Base-by-base conservation (phyloP, 2,888 invertebrate genomes). In the Neria commutata region DNA sequence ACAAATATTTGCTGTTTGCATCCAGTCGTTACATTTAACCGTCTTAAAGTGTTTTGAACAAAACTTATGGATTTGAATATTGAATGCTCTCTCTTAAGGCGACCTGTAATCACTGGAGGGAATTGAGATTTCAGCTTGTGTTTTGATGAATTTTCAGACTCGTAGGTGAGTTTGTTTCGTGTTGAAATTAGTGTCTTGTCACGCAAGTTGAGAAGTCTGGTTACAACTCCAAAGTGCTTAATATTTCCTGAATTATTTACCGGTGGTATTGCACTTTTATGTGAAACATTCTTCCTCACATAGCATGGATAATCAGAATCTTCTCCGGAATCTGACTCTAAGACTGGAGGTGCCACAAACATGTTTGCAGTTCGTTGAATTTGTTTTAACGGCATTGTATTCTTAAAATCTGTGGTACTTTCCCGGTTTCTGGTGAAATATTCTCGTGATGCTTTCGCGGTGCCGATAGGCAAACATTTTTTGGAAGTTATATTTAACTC, bases 1-100 rank as follows among this genome's bases (percentile, higher is more conserved):
- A 89, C 87, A 48, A 89, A 66, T 3, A 74, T 71, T 63, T 78
- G 77, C 57, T n/a, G n/a, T n/a, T 76, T 74, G 24, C 73, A 68
- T 53, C 77, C 76, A 8, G 71, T 69, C 50, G 61, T 70, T 14
- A 46, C 14, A 16, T 54, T 70, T 0, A 73, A 58, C 65, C 19
- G 62, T 64, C 47, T 58, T 70, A 0, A 65, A 25, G 24, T 72
- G n/a, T n/a, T n/a, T n/a, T n/a, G n/a, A n/a, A n/a, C n/a, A n/a
- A n/a, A n/a, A n/a, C n/a, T n/a, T n/a, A n/a, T n/a, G n/a, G n/a
- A n/a, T n/a, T n/a, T n/a, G n/a, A 54, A 65, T 29, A 42, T 61
- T 24, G 56, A 54, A 10, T 60, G 45, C 17, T 40, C 48, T 29
- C 55, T 63, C n/a, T 37, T n/a, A 34, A 66, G 56, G n/a, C 52